Conservation (phyloP, 2,888 invertebrate genomes). For the Oscheius sp. region DNA sequence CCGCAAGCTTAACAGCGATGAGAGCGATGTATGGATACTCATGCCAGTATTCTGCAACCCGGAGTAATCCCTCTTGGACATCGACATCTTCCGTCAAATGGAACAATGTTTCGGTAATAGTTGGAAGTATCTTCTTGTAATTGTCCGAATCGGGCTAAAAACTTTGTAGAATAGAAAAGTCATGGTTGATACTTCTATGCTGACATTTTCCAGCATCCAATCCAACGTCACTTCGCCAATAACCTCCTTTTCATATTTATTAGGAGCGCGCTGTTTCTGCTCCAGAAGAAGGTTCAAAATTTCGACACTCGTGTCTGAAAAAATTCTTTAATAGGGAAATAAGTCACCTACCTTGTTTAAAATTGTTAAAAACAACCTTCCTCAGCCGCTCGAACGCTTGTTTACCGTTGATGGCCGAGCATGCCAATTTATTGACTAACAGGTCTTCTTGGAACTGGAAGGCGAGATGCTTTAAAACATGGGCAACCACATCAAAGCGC, state of each 20-base stretch:
- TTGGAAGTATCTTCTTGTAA: background rate
- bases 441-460: background rate
- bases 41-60: background rate
- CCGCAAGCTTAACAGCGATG: background rate
- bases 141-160: background rate
- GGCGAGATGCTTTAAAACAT: no score
- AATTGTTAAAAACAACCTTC: background rate
- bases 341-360: background rate
- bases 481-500: no score
- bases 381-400: background rate
- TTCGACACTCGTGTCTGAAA: background rate
- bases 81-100: background rate
- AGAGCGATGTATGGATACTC: background rate
- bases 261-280: background rate
- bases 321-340: background rate
- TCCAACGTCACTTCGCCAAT: background rate
- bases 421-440: background rate
- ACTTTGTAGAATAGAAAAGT: no score
- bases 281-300: background rate
- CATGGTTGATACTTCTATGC: background rate
- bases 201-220: background rate
- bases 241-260: background rate
- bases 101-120: background rate
- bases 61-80: background rate
- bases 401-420: background rate